A percentile compares a stretch with the other conserved stretches of the same genome.
phyloP scores from a whole-genome alignment of 2,888 invertebrate species.

The Drosophila anomalipes region DNA sequence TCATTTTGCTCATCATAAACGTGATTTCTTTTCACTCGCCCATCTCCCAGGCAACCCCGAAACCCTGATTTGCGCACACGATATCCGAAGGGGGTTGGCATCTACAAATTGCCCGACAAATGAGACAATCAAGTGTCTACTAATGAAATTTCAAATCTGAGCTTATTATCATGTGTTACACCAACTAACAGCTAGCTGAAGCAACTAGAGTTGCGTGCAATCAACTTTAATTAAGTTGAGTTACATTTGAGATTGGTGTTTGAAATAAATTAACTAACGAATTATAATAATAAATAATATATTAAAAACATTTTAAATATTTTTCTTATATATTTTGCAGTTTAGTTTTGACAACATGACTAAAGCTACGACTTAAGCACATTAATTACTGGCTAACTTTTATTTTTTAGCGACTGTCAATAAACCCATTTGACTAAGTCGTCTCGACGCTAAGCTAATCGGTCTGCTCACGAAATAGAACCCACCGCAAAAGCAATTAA shows the following conservation, averaged over 20 bases:
- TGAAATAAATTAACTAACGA: no score
- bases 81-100: slow-evolving; percentile 27
- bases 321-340: background rate
- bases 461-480: slow-evolving; percentile 9
- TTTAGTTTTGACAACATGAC: background rate
- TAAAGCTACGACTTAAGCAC: background rate
- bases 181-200: background rate
- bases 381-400: background rate
- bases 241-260: background rate
- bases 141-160: slow-evolving; percentile 31
- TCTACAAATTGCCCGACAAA: slow-evolving; percentile 56
- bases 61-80: slow-evolving; percentile 59
- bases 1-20: slow-evolving; percentile 84
- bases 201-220: background rate
- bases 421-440: background rate
- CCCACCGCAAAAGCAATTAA: slow-evolving; percentile 74
- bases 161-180: background rate
- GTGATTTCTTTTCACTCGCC: slow-evolving; percentile 71
- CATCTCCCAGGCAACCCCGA: slow-evolving; percentile 32
- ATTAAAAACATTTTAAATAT: background rate
- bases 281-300: background rate
- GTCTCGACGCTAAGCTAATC: slow-evolving; percentile 1
- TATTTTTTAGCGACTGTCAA: slow-evolving; percentile 3
- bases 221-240: background rate
- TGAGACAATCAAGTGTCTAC: slow-evolving; percentile 49